Evolutionary conservation across 1,140 invertebrate species (phyloP).

Genomic region (Scaptomyza hsui): DNA sequence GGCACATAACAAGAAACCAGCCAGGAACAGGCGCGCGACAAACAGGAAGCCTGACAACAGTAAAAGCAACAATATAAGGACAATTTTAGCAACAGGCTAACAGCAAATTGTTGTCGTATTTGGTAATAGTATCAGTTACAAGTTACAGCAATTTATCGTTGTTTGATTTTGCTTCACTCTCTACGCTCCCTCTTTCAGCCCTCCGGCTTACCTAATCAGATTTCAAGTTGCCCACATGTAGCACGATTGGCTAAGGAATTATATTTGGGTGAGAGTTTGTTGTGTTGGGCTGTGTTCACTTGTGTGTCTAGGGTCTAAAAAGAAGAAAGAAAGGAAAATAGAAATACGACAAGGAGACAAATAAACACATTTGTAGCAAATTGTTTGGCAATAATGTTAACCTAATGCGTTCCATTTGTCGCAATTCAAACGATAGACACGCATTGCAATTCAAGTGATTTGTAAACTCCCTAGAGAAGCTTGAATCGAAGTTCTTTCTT

Average conservation of each 20-base stretch:
- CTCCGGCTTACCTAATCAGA: constrained; percentile 63
- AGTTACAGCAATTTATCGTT: constrained; percentile 79
- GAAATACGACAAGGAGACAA: constrained; percentile 54
- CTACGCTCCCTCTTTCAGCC: constrained; percentile 2
- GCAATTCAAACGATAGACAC: constrained; percentile 75
- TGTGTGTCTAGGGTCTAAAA: constrained; percentile 6
- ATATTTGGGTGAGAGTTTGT: constrained; percentile 38
- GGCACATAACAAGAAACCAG: constrained; percentile 34
- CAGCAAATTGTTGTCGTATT: constrained; percentile 63
- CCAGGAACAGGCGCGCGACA: constrained; percentile 17
- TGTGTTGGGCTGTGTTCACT: neutral
- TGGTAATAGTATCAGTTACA: constrained; percentile 68
- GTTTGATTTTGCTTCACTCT: constrained; percentile 60
- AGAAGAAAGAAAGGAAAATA: constrained; percentile 7
- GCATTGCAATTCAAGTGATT: constrained; percentile 67
- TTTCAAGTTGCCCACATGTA: constrained; percentile 72
- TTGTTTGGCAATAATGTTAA: constrained; percentile 83
- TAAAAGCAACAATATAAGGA: constrained; percentile 2
- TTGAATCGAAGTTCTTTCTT: no score
- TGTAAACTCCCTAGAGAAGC: constrained; percentile 40
- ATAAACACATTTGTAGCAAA: constrained; percentile 79
- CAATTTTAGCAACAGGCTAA: constrained; percentile 73
- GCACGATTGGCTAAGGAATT: constrained; percentile 70
- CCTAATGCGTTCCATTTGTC: constrained; percentile 81
- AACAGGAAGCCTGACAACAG: constrained; percentile 60